Percentiles rank a stretch among this genome's conserved stretches.
These are phyloP conservation scores for Ceraclea dissimilis DNA, from an alignment of 2,888 invertebrate species.

Conservation along the genomic window DNA sequence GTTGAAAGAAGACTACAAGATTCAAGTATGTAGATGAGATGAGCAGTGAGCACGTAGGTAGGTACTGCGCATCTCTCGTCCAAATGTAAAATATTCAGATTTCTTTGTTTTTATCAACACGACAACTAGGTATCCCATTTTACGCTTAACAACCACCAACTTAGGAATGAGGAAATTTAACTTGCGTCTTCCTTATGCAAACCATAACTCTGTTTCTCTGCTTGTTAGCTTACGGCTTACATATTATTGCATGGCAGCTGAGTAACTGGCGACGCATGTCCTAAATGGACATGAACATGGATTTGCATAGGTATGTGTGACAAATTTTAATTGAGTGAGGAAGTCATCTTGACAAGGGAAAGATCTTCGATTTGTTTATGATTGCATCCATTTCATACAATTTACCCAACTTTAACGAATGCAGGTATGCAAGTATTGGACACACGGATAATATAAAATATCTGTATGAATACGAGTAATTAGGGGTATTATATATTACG, in stretches of 20 bases:
- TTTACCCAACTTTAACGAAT: too few relatives aligned
- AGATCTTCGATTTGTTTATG: background rate
- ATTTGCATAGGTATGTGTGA: constrained; percentile 1
- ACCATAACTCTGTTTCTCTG: background rate
- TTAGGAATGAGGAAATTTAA: background rate
- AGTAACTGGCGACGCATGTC: background rate
- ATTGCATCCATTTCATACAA: too few relatives aligned
- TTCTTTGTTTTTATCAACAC: background rate
- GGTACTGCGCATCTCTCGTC: background rate
- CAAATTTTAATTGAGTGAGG: background rate
- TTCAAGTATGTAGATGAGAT: background rate
- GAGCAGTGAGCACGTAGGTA: too few relatives aligned
- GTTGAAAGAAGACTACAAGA: background rate
- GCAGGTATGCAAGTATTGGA: too few relatives aligned
- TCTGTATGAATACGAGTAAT: too few relatives aligned
- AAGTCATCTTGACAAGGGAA: background rate
- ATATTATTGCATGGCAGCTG: too few relatives aligned
- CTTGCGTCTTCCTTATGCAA: background rate
- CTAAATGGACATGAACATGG: background rate
- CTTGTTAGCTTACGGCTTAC: background rate
- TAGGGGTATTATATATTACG: too few relatives aligned
- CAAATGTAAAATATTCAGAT: constrained; percentile 1
- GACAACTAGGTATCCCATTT: background rate
- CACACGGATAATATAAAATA: too few relatives aligned
- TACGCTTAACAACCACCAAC: constrained; percentile 1